Conservation (phyloP, 1,140 invertebrate genomes). For the Hycleus cichorii region DNA sequence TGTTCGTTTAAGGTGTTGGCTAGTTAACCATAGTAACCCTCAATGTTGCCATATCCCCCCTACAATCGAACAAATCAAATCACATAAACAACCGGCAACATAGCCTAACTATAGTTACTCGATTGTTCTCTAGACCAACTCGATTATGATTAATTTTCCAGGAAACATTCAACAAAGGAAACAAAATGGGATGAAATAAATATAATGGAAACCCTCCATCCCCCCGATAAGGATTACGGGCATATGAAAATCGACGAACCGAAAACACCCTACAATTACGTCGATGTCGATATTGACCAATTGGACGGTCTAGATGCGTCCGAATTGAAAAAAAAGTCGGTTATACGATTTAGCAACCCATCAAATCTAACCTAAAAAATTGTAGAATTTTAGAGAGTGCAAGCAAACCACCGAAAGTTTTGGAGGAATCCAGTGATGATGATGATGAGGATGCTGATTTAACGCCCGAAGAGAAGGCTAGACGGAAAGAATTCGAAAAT, state of each 20-base stretch:
- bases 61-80: too few relatives aligned
- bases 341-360: not conserved
- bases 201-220: slow-evolving; percentile 96
- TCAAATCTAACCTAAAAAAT: not conserved
- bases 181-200: slow-evolving; percentile 99
- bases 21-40: not conserved
- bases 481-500: slow-evolving; percentile 68
- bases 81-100: too few relatives aligned
- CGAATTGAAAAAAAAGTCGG: slow-evolving; percentile 64
- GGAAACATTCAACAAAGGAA: slow-evolving; percentile 55
- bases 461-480: slow-evolving; percentile 55
- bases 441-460: slow-evolving; percentile 49
- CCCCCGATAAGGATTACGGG: slow-evolving; percentile 96
- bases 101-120: too few relatives aligned
- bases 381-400: slow-evolving; percentile 44
- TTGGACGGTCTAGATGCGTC: slow-evolving; percentile 70
- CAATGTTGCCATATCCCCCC: too few relatives aligned
- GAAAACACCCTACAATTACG: slow-evolving; percentile 89
- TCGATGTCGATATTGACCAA: slow-evolving; percentile 52
- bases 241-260: slow-evolving; percentile 99
- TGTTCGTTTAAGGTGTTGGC: too few relatives aligned
- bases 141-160: slow-evolving; percentile 30
- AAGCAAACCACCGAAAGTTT: slow-evolving; percentile 50
- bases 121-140: too few relatives aligned
- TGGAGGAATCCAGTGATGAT: slow-evolving; percentile 55